phyloP scores from a whole-genome alignment of 92 coral and sea anemone species.

The Isaurus tuberculatus region DNA sequence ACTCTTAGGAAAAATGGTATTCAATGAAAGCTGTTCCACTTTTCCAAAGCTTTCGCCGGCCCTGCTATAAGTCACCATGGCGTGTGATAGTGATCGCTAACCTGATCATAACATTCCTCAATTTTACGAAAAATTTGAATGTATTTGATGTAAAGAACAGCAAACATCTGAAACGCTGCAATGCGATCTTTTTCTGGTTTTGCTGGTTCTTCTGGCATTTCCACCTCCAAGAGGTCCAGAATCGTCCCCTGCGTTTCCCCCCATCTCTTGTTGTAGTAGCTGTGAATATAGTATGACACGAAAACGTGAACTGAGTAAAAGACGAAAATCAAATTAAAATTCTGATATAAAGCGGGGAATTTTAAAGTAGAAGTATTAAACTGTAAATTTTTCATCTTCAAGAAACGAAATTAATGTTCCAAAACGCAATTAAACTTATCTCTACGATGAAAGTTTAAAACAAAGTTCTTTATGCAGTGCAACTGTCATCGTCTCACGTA shows the following conservation, averaged over 20 bases:
- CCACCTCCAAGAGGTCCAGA: constrained; percentile 90
- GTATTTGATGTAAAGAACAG: constrained; percentile 95
- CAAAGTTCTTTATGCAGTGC: background rate
- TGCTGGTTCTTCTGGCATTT: constrained; percentile 88
- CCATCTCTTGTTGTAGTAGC: constrained; percentile 96
- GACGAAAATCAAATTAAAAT: background rate
- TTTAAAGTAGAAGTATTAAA: background rate
- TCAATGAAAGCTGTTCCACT: no score
- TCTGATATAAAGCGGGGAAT: background rate
- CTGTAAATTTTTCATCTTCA: no score
- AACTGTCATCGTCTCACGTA: background rate
- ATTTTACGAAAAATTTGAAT: constrained; percentile 93
- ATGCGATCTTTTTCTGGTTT: constrained; percentile 97
- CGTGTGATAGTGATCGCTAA: no score
- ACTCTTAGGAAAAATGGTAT: no score
- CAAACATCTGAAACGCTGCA: constrained; percentile 99
- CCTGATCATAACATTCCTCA: constrained; percentile 99
- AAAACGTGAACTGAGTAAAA: background rate
- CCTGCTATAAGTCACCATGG: no score
- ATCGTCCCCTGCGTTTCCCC: constrained; percentile 91
- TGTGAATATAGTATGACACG: constrained; percentile 9
- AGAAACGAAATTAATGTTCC: no score
- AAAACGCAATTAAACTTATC: no score
- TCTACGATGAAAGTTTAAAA: no score
- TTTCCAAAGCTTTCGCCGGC: no score